phyloP scores from a whole-genome alignment of 2,888 invertebrate genomes.

The Hemithea aestivaria region DNA sequence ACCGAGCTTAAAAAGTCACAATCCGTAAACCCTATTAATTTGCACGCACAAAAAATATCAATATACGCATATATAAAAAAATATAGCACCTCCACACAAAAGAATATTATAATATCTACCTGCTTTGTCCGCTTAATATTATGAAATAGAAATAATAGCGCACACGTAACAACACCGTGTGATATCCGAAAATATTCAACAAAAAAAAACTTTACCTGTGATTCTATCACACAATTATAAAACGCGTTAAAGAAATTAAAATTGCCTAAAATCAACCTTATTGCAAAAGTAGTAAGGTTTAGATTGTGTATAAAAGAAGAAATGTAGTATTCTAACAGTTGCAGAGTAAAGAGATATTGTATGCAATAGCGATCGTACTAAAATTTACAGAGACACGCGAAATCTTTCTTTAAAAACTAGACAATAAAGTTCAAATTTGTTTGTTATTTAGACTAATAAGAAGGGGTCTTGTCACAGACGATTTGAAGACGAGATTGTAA shows the following conservation, averaged over 20 bases:
- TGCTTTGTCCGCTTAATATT: constrained; percentile 45
- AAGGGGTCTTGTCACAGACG: constrained; percentile 30
- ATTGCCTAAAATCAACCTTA: constrained; percentile 9
- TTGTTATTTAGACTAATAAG: constrained; percentile 19
- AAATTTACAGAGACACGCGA: constrained; percentile 14
- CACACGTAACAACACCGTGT: constrained; percentile 54
- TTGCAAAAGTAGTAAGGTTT: constrained; percentile 5
- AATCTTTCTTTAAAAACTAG: constrained; percentile 15
- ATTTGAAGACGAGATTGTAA: constrained; percentile 51
- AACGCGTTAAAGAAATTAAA: constrained; percentile 3
- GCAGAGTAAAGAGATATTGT: constrained; percentile 24
- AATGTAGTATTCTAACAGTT: constrained; percentile 14
- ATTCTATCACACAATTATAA: constrained; percentile 26
- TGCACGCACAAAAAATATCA: too few relatives aligned
- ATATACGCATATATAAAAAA: not conserved
- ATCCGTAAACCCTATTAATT: too few relatives aligned
- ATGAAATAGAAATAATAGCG: constrained; percentile 51
- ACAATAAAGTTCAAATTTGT: constrained; percentile 24
- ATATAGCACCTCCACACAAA: constrained; percentile 7
- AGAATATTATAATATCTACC: constrained; percentile 36
- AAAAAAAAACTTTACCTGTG: constrained; percentile 62
- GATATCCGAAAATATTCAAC: constrained; percentile 51
- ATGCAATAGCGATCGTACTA: constrained; percentile 34
- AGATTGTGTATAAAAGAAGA: constrained; percentile 11
- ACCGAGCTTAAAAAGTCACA: too few relatives aligned